Conservation (phyloP, 2,113 vertebrate genomes). For the Bos javanicus region DNA sequence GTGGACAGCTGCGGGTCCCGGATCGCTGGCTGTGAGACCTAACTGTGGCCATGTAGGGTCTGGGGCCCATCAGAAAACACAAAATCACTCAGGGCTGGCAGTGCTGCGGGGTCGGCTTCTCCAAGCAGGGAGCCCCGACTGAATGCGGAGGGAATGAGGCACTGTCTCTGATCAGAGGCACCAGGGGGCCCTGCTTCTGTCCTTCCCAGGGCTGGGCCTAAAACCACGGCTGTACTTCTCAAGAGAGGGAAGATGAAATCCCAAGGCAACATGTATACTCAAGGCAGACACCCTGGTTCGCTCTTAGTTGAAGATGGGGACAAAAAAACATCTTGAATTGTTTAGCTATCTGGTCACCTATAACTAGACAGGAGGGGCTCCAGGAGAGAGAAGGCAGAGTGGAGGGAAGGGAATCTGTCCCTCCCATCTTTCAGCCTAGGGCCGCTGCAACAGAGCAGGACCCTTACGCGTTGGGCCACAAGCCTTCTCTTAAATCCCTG, state of each 20-base stretch:
- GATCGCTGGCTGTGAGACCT: not conserved
- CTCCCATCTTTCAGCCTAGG: not conserved
- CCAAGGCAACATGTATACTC: not conserved
- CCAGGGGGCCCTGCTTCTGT: not conserved
- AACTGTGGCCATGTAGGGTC: not conserved
- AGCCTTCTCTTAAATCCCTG: not conserved
- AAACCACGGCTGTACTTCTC: not conserved
- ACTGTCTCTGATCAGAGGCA: not conserved
- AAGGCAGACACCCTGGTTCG: not conserved
- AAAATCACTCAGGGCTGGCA: not conserved
- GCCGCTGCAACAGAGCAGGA: not conserved
- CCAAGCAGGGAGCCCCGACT: not conserved
- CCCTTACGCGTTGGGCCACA: not conserved
- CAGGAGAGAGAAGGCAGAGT: not conserved
- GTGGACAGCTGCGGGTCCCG: not conserved
- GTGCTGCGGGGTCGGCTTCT: too few relatives aligned
- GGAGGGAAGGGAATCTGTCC: not conserved
- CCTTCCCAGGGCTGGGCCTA: not conserved
- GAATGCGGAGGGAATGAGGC: accelerated
- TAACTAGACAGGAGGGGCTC: not conserved
- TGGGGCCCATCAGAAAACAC: not conserved
- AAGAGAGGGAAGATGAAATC: not conserved
- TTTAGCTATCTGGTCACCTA: not conserved
- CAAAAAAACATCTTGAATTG: not conserved
- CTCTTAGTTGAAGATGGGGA: not conserved